Conservation (phyloP, 2,797 vertebrate genomes). For the Megalops cyprinoides region DNA sequence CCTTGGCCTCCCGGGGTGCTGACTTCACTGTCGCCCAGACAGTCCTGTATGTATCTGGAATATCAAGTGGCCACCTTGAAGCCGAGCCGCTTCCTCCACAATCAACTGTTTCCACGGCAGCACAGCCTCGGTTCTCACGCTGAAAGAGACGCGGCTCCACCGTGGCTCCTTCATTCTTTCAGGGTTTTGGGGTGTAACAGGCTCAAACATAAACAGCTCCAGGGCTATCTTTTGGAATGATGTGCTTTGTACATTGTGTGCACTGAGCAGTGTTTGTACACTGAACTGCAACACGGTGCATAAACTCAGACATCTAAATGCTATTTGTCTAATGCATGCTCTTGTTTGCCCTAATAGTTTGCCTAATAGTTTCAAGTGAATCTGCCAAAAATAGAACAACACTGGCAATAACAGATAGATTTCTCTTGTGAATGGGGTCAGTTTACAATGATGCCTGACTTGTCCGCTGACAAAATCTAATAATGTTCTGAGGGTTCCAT, state of each 20-base stretch:
- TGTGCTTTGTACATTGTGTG: neutral
- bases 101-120: neutral
- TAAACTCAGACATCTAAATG: neutral
- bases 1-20: slow-evolving; percentile 23
- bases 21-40: slow-evolving; percentile 30
- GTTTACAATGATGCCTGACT: neutral
- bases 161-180: neutral
- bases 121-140: neutral
- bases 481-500: neutral
- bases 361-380: neutral
- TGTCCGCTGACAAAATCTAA: neutral
- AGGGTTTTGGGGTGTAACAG: neutral
- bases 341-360: neutral
- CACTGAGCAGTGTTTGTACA: neutral
- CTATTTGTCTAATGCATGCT: too few species aligned
- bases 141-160: neutral
- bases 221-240: neutral
- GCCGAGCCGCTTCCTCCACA: neutral
- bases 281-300: neutral
- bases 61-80: slow-evolving; percentile 9
- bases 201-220: slow-evolving; percentile 12
- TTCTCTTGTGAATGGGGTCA: neutral
- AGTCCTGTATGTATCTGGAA: slow-evolving; percentile 15
- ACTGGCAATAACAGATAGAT: neutral
- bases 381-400: neutral